These are phyloP conservation scores for Chamaea fasciata DNA, from an alignment of 2,113 vertebrate genomes.

Conservation along the genomic window DNA sequence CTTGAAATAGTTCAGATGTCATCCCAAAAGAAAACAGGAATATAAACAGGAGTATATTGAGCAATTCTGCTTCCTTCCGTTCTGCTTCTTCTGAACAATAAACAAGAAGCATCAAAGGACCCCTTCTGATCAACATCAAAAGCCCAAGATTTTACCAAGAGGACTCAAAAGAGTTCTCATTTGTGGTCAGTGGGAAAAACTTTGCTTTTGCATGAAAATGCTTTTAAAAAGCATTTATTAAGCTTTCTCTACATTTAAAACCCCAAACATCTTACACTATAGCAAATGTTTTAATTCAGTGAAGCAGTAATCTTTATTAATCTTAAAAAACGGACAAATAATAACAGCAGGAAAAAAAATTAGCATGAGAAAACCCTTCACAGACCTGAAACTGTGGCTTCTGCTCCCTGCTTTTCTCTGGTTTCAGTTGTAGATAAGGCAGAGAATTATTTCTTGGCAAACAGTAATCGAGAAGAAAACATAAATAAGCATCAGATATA, in stretches of 20 bases:
- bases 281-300: neutral
- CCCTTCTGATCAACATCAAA: neutral
- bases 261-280: neutral
- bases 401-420: neutral
- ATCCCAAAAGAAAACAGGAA: neutral
- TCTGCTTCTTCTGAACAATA: neutral
- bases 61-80: neutral
- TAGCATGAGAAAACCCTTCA: neutral
- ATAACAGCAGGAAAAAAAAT: neutral
- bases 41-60: neutral
- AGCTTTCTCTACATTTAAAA: neutral
- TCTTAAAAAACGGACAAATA: neutral
- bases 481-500: neutral
- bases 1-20: neutral
- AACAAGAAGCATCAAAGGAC: conserved; percentile 12
- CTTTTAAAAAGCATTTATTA: neutral
- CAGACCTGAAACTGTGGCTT: neutral
- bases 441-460: conserved; percentile 6
- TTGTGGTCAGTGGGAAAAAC: neutral
- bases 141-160: neutral
- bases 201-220: no score
- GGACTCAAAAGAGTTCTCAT: neutral
- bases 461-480: neutral
- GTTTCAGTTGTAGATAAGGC: neutral
- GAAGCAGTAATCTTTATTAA: neutral